Evolutionary conservation across 2,888 invertebrate species (phyloP), one percentile per base, ranked within the genome.

Genomic region (Tachystola acroxantha): DNA sequence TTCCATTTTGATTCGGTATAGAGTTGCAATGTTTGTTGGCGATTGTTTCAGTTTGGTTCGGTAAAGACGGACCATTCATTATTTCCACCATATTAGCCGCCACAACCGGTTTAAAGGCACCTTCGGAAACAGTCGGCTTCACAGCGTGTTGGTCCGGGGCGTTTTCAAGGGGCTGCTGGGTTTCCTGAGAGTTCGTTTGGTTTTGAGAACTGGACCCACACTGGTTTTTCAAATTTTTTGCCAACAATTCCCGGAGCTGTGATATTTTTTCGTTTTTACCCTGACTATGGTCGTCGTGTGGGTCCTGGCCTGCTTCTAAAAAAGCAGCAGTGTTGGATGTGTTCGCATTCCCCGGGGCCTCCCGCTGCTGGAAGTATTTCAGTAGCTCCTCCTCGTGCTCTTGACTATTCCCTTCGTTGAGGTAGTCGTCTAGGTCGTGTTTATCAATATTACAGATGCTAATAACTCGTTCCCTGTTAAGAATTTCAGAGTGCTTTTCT

Each of bases 301-400:
- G 77, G 68, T 87, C 87, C 68, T 67, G 73, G 50, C 69, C 61
- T 54, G 72, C 43, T 52, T 79, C 79, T 75, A 82, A 79, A 78
- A 82, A 81, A 79, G 73, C 58, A 48, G 53, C 54, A 11, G 66
- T 37, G 34, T 53, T 44, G 19, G 48, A 40, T 39, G 42, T 48
- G 34, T 45, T 42, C 16, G 55, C 53, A 34, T 48, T 37, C 25
- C 55, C 52, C 10, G 48, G 38, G 53, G 55, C 63, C 33, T 91
- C 68, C 30, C 70, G 64, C 35, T 91, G 91, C 47, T 90, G 92
- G 75, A 95, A 95, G 80, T 95, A 95, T 78, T 94, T 93, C 69
- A 94, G 88, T 55, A 96, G 78, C 77, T 95, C 95, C 64, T 94
- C 94, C 64, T 94, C 94, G 71, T 95, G 95, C 63, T 93, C 94